Percentiles rank a stretch among this genome's conserved stretches.
Evolutionary conservation across 2,888 invertebrate genomes (phyloP).

Genomic region (Pachycephus smyrnensis): DNA sequence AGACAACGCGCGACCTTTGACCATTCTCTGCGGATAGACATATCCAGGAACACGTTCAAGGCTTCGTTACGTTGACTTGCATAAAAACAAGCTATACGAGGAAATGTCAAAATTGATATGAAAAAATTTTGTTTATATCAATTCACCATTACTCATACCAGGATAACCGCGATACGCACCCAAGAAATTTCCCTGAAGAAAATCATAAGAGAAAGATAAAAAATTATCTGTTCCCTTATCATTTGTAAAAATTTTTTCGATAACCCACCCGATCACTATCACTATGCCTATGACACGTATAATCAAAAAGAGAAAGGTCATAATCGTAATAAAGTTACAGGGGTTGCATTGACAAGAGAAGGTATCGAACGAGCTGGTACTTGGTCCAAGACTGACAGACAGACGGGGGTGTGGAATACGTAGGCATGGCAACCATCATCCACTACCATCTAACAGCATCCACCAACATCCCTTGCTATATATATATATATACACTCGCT

Average conservation of each 20-base stretch:
- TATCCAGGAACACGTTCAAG: no score
- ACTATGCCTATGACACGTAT: background rate
- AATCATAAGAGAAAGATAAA: no score
- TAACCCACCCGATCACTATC: background rate
- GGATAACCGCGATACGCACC: background rate
- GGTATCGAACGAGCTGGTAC: slow-evolving; percentile 43
- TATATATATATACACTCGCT: background rate
- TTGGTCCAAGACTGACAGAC: slow-evolving; percentile 7
- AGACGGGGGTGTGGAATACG: slow-evolving; percentile 37
- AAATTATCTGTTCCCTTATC: background rate
- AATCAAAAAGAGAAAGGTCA: background rate
- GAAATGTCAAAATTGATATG: no score
- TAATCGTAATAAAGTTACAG: background rate
- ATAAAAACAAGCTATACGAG: no score
- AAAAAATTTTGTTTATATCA: no score
- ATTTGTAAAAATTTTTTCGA: background rate
- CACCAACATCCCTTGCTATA: background rate
- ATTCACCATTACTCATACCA: no score
- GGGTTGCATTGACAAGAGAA: slow-evolving; percentile 15
- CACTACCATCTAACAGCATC: slow-evolving; percentile 22
- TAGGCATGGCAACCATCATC: slow-evolving; percentile 59
- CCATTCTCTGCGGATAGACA: no score
- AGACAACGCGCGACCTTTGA: no score
- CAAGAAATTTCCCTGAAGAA: background rate
- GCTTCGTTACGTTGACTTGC: no score